These are phyloP conservation scores for Euphonia xanthogaster DNA, from an alignment of 2,797 vertebrate genomes.

Conservation along the genomic window DNA sequence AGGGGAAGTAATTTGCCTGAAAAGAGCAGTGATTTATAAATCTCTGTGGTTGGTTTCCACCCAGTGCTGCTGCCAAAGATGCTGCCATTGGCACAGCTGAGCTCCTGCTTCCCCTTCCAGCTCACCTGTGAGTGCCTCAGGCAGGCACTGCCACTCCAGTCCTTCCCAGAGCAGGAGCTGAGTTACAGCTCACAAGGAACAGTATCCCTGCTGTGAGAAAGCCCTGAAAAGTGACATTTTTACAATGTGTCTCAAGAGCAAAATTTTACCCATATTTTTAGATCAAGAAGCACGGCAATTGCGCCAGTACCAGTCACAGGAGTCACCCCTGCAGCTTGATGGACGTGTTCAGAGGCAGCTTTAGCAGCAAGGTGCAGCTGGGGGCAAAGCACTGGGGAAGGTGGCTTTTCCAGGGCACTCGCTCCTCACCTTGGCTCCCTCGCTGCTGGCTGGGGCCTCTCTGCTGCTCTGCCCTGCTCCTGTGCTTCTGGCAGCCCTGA, in stretches of 20 bases:
- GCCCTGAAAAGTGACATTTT: not conserved
- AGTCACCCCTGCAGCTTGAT: not conserved
- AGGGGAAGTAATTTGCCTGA: not conserved
- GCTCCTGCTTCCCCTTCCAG: not conserved
- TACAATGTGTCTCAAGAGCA: not conserved
- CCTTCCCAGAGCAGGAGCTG: not conserved
- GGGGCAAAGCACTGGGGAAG: not conserved
- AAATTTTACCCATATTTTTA: not conserved
- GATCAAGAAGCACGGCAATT: not conserved
- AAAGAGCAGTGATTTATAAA: not conserved
- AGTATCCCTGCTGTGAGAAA: not conserved
- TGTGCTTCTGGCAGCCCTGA: not conserved
- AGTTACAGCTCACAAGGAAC: not conserved
- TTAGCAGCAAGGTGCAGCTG: rapidly evolving
- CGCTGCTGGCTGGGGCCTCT: not conserved
- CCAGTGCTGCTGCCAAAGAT: not conserved
- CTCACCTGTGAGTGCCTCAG: not conserved
- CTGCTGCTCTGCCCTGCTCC: not conserved
- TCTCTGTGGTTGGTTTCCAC: not conserved
- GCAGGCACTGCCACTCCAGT: rapidly evolving
- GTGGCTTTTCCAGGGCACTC: not conserved
- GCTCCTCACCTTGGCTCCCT: not conserved
- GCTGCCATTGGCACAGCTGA: not conserved
- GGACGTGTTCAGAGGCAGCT: not conserved
- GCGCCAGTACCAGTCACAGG: rapidly evolving